Base-by-base conservation (phyloP, 2,888 invertebrate species). In the Metacarcinus magister region DNA sequence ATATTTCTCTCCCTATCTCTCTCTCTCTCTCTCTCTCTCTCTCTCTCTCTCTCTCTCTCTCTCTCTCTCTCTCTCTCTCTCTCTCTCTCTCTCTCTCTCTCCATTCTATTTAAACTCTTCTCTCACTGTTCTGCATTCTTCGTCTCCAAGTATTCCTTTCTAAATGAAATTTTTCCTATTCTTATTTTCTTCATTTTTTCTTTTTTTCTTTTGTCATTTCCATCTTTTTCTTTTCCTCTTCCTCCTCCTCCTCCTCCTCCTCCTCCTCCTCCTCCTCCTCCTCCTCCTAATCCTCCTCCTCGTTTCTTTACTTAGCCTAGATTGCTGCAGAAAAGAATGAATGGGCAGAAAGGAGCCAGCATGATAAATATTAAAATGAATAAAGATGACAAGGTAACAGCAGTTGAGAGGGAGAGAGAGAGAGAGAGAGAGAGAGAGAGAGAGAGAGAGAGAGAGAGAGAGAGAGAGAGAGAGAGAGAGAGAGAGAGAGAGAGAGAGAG, bases 21-120 rank as follows among this genome's bases (percentile, higher is more conserved):
- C n/a, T 67, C n/a, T 23, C 23, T 67, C 67, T 23, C 23, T 67
- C 67, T 67, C 67, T 67, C 67, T 67, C 67, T 67, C 67, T 67
- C 67, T 67, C 67, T 67, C 67, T 67, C 67, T 67, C 67, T 67
- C 67, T 67, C 67, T 67, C 67, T 67, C 67, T 67, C 67, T 67
- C 67, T 67, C 67, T 67, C 67, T 67, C 67, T 67, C 67, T 67
- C 67, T 67, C 67, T 60, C 60, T 60, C 60, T 60, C 60, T 60
- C 60, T 60, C 60, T 60, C 60, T 60, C 60, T 60, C 60, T 60
- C 60, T 23, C 23, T 23, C 23, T 60, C n/a, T 67, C 67, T 16
- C 5, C 67, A 23, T n/a, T 67, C n/a, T 67, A 19, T 67, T n/a
- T 67, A 5, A 23, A 19, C n/a, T 19, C 19, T 19, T 60, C 67